These are phyloP conservation scores for Eunapius fragilis DNA, from an alignment of 37 sponge, comb jelly and placozoan genomes.

Conservation along the genomic window DNA sequence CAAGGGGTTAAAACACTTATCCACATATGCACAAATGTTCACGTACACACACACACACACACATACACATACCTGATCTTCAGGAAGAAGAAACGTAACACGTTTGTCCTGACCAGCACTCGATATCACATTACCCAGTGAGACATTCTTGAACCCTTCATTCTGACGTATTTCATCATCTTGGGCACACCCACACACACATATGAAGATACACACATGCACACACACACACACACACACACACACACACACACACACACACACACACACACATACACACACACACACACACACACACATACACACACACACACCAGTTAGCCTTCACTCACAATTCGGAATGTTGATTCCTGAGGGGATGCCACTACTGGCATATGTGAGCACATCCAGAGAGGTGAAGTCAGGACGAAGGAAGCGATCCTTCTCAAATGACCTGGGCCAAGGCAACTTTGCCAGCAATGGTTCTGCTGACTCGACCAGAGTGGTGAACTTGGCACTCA, in stretches of 20 bases:
- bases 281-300: too few relatives aligned
- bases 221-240: neutral
- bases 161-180: slow-evolving; percentile 92
- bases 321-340: slow-evolving; percentile 82
- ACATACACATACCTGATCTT: slow-evolving; percentile 53
- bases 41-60: too few relatives aligned
- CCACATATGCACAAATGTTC: neutral
- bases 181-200: slow-evolving; percentile 21
- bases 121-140: slow-evolving; percentile 88
- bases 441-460: slow-evolving; percentile 73
- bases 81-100: slow-evolving; percentile 65
- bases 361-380: slow-evolving; percentile 84
- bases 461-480: slow-evolving; percentile 77
- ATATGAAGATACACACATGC: too few relatives aligned
- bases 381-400: slow-evolving; percentile 92
- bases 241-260: too few relatives aligned
- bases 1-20: too few relatives aligned
- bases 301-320: too few relatives aligned
- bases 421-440: slow-evolving; percentile 87
- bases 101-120: slow-evolving; percentile 70
- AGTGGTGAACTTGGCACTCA: slow-evolving; percentile 84
- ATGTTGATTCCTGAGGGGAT: slow-evolving; percentile 95
- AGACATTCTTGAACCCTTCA: slow-evolving; percentile 96
- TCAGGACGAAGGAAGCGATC: slow-evolving; percentile 86
- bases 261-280: too few relatives aligned